Evolutionary conservation across 1,140 invertebrate species (phyloP), one percentile per base, ranked within the genome.

Genomic region (Drosophila orosa): DNA sequence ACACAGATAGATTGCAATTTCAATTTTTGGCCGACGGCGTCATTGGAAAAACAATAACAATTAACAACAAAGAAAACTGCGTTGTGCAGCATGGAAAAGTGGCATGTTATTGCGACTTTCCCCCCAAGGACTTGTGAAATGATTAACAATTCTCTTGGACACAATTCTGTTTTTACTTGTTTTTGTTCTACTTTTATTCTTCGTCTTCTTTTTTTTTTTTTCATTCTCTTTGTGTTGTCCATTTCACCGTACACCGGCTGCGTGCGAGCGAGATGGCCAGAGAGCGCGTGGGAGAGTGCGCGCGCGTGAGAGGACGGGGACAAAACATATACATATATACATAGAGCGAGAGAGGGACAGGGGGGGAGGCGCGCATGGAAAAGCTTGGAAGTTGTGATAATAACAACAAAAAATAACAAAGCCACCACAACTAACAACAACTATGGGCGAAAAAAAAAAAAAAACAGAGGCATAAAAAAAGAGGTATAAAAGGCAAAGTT

Each of bases 401-500:
- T 78, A 86, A 76, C 74, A 86, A 81, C 57, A 74, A 81, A 78
- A 67, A 63, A 62, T 48, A 66, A 50, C 31, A 62, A 35, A 62
- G 52, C 33, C 60, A 35, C 24, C 60, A 45, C 42, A 25, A 65
- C 25, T 29, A 72, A 71, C 66, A 66, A 48, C 65, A 47, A 57
- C 40, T 54, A 35, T 54, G 50, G 50, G 50, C 50, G 48, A 54
- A 54, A 54, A 50, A 52, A 54, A 52, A 35, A 52, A 54, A 50
- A 52, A 54, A 52, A 35, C 45, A 56, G 45, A 67, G 45, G 44
- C 42, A 35, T 71, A 55, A 33, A 63, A 62, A 67, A 48, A 76
- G 31, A 73, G 71, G 65, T 50, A 84, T 65, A 87, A 83, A 87
- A 78, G 55, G 72, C 83, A 77, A 86, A 83, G 83, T 87, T 87